Evolutionary conservation across 1,140 invertebrate species (phyloP).

Genomic region (Musca domestica): DNA sequence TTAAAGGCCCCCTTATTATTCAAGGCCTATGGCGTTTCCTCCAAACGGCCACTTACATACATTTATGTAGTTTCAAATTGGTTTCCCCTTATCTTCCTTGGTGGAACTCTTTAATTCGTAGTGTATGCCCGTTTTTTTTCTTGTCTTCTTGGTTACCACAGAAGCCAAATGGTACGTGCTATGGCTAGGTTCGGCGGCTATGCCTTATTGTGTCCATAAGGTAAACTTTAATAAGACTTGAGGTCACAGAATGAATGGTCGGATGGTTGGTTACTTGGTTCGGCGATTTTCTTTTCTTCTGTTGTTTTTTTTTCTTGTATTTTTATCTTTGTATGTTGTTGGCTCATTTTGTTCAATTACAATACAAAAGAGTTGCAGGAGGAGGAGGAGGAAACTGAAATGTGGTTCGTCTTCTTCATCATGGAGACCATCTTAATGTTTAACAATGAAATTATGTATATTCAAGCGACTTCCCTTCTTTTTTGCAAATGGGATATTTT

Average conservation of each 20-base stretch:
- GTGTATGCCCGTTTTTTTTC: neutral
- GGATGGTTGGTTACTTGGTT: neutral
- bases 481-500: too few relatives aligned
- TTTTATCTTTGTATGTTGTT: neutral
- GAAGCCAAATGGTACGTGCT: conserved; percentile 18
- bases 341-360: conserved; percentile 11
- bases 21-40: neutral
- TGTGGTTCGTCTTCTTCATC: too few relatives aligned
- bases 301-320: neutral
- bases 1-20: neutral
- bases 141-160: neutral
- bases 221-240: conserved; percentile 19
- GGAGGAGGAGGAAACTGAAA: too few relatives aligned
- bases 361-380: conserved; percentile 10
- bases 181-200: neutral
- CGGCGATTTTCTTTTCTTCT: neutral
- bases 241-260: neutral
- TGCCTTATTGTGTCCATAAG: conserved; percentile 8
- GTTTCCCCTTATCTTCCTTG: neutral
- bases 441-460: too few relatives aligned
- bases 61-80: neutral
- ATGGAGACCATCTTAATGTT: too few relatives aligned
- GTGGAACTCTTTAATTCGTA: too few relatives aligned
- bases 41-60: neutral
- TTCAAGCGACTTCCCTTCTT: too few relatives aligned